phyloP scores from a whole-genome alignment of 2,797 vertebrate genomes.

The Falco columbarius region DNA sequence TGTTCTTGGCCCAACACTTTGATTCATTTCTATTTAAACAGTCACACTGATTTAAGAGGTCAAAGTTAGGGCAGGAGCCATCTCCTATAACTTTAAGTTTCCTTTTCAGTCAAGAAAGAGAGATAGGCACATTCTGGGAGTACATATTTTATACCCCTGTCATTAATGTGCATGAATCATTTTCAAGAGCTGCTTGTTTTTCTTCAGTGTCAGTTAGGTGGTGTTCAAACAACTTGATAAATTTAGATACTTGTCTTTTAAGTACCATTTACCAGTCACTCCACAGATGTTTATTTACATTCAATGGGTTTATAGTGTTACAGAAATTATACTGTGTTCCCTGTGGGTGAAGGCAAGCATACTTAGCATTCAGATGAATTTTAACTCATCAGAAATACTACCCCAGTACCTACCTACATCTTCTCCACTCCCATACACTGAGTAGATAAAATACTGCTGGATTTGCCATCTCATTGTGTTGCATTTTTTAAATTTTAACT shows the following conservation, averaged over 20 bases:
- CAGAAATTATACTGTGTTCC: neutral
- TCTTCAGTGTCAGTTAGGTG: neutral
- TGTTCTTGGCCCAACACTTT: neutral
- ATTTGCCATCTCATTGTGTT: neutral
- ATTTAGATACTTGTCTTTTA: neutral
- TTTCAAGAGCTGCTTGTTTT: neutral
- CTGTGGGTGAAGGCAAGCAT: neutral
- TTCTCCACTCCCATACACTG: neutral
- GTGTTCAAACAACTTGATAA: neutral
- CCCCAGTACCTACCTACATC: neutral
- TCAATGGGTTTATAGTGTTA: neutral
- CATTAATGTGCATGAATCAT: neutral
- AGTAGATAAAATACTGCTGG: neutral
- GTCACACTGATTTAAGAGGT: neutral
- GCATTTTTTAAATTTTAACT: neutral
- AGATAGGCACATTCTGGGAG: neutral
- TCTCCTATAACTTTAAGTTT: neutral
- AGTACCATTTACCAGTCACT: neutral
- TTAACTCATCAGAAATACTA: neutral
- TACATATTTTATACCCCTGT: neutral
- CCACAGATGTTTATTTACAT: neutral
- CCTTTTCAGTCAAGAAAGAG: neutral
- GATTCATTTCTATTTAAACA: neutral
- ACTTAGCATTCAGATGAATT: neutral
- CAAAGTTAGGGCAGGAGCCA: neutral